Evolutionary conservation across 2,797 vertebrate genomes (phyloP).

Genomic region (Harpagifer antarcticus): DNA sequence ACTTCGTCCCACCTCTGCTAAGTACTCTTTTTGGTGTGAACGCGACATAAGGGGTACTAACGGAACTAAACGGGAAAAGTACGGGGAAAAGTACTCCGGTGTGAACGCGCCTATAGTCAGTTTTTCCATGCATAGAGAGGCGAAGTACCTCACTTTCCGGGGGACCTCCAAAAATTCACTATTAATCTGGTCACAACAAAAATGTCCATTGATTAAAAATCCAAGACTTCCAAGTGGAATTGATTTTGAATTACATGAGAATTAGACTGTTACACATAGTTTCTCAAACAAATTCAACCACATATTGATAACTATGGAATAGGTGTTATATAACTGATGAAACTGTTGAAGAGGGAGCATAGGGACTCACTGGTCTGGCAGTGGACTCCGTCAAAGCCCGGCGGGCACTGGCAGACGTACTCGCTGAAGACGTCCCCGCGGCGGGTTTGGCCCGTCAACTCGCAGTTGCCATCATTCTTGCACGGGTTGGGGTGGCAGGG

Average conservation of each 20-base stretch:
- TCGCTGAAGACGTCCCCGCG: conserved; percentile 92
- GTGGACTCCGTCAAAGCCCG: conserved; percentile 88
- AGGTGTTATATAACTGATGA: background rate
- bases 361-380: conserved; percentile 94
- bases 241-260: background rate
- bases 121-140: background rate
- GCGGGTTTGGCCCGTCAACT: conserved; percentile 72
- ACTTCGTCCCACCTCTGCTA: too few species aligned
- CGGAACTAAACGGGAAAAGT: too few species aligned
- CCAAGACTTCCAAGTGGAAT: background rate
- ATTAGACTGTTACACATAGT: background rate
- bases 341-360: background rate
- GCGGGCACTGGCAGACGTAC: conserved; percentile 90
- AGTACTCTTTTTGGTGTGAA: too few species aligned
- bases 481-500: conserved; percentile 94
- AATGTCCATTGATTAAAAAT: background rate
- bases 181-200: background rate
- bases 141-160: too few species aligned
- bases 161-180: background rate
- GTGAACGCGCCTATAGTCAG: background rate
- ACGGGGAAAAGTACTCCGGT: too few species aligned
- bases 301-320: background rate
- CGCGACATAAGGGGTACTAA: too few species aligned
- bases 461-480: conserved; percentile 88
- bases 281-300: background rate